Conservation (phyloP, 92 coral and sea anemone species). For the Palythoa grandiflora region DNA sequence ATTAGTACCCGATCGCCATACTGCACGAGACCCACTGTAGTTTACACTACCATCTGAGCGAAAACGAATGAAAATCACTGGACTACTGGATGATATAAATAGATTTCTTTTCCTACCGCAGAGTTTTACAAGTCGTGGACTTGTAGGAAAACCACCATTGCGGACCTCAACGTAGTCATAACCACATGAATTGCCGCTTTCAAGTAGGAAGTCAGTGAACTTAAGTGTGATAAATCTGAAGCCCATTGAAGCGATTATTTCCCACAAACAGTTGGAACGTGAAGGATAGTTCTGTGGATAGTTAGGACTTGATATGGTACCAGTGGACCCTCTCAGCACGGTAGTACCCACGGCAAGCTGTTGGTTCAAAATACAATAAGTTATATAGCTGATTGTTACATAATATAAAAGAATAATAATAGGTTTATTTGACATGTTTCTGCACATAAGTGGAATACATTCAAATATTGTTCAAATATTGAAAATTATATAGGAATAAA, state of each 20-base stretch:
- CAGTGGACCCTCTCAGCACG: background rate
- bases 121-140: background rate
- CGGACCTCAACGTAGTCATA: background rate
- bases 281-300: background rate
- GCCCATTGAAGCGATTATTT: background rate
- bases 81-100: background rate
- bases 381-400: too few species aligned
- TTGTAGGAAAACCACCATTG: background rate
- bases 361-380: background rate
- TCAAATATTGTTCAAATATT: too few species aligned
- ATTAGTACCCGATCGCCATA: background rate
- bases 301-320: background rate
- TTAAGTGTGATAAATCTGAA: background rate
- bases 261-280: background rate
- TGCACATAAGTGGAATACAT: too few species aligned
- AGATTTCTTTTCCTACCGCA: background rate
- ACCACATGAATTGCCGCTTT: background rate
- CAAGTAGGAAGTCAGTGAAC: background rate
- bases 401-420: too few species aligned
- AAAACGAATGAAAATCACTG: background rate
- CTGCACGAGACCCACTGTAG: slow-evolving; percentile 1
- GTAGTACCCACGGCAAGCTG: slow-evolving; percentile 5
- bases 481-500: too few species aligned
- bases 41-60: background rate
- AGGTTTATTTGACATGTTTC: too few species aligned